Evolutionary conservation across 2,113 vertebrate genomes (phyloP), one percentile per base, ranked within the genome.

Genomic region (Lepus americanus): DNA sequence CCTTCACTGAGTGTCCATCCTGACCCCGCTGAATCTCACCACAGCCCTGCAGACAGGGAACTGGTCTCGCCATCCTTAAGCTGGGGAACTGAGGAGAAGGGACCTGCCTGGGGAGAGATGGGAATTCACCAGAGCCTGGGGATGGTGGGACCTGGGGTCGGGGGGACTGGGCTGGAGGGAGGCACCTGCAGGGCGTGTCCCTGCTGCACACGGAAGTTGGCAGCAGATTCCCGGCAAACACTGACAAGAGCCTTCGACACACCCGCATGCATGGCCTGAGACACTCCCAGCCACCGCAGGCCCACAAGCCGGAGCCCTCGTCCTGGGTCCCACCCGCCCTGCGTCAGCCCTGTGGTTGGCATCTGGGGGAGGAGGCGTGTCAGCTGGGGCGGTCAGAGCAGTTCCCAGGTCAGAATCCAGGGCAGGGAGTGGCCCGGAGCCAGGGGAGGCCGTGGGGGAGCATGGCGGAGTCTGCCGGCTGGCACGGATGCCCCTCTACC

Each of bases 381-480:
- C 73, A 73, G 74, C 6, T 2, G 9, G 25, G 88, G 63, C 17
- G 73, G 69, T 25, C 69, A 81, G 72, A 49, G 36, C 49, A 23
- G 64, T 61, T 51, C 63, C 64, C 12, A 1, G n/a, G 63, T 81
- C 77, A 67, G 92, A 95, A 95, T 94, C 94, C 95, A 89, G 92
- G 86, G 19, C 94, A 82, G 89, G 95, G 96, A 11, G 78, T 64
- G 94, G 59, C 77, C 3, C 0, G 3, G 17, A 89, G 55, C 29
- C 17, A 51, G 76, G 12, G 9, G 67, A 22, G 16, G 33, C 16
- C 23, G 0, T 3, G 85, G 61, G 11, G 61, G 20, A 5, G 25
- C 31, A 5, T 19, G 3, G 0, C 20, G 3, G 53, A 64, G 14
- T 12, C n/a, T 10, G 6, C 2, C 20, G 74, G 31, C 12, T 69